phyloP scores from a whole-genome alignment of 2,888 invertebrate genomes.

The Crepidodera aurea region DNA sequence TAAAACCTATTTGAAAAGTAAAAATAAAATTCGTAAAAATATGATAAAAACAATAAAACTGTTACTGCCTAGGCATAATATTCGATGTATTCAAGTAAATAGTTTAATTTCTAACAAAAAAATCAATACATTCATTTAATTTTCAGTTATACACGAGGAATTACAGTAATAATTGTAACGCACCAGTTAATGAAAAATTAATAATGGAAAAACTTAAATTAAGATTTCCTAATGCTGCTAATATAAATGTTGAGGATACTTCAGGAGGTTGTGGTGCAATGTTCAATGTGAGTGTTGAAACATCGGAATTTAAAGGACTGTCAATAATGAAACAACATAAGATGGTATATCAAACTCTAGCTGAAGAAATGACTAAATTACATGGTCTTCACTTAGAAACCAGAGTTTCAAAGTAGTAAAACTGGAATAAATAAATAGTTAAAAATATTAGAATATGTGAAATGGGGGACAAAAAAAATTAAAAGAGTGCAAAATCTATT shows the following conservation, averaged over 20 bases:
- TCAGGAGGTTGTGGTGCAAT: conserved; percentile 86
- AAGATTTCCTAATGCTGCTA: conserved; percentile 69
- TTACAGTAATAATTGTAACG: background rate
- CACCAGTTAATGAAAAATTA: conserved; percentile 50
- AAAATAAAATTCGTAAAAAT: too few relatives aligned
- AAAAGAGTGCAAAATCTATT: too few relatives aligned
- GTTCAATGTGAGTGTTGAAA: conserved; percentile 76
- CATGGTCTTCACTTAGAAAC: conserved; percentile 85
- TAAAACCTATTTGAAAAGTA: too few relatives aligned
- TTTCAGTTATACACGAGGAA: conserved; percentile 20
- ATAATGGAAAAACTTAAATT: conserved; percentile 60
- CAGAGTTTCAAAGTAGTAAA: conserved; percentile 51
- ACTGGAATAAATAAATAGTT: background rate
- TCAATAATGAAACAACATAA: conserved; percentile 78
- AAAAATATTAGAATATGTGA: background rate
- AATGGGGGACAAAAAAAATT: too few relatives aligned
- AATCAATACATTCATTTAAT: background rate
- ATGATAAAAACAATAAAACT: conserved; percentile 11
- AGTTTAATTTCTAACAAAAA: background rate
- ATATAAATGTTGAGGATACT: conserved; percentile 73
- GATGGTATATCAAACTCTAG: conserved; percentile 75
- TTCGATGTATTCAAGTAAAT: conserved; percentile 5
- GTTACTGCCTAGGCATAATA: background rate
- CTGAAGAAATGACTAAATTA: conserved; percentile 82
- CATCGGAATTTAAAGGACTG: conserved; percentile 74